phyloP scores from a whole-genome alignment of 2,888 invertebrate genomes.

The Pammene fasciana region DNA sequence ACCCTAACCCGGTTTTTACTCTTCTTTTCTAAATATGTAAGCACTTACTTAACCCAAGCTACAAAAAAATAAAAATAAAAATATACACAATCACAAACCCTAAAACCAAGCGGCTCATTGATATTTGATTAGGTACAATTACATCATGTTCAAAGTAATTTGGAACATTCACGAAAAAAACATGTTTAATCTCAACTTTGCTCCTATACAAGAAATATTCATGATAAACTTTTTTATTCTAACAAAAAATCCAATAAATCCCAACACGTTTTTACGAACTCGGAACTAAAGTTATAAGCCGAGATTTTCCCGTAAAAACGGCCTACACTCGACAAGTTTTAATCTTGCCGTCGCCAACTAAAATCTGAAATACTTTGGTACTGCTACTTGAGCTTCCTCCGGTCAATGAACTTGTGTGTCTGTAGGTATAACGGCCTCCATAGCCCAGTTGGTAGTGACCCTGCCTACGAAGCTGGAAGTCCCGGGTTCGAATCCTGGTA shows the following conservation, averaged over 20 bases:
- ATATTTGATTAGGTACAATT: too few species aligned
- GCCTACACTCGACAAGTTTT: conserved; percentile 20
- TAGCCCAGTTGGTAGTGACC: too few species aligned
- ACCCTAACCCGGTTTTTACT: too few species aligned
- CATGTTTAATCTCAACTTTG: not conserved
- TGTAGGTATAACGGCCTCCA: too few species aligned
- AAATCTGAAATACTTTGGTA: conserved; percentile 20
- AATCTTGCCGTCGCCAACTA: conserved; percentile 22
- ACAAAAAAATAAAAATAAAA: too few species aligned
- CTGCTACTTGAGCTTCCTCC: not conserved
- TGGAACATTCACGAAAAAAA: not conserved
- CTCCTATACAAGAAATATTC: not conserved
- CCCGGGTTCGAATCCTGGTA: too few species aligned
- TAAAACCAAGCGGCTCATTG: too few species aligned
- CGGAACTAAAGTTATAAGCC: conserved; percentile 24
- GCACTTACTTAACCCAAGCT: too few species aligned
- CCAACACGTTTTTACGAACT: conserved; percentile 22
- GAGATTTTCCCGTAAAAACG: conserved; percentile 13
- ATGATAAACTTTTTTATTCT: not conserved
- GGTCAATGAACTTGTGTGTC: conserved; percentile 1
- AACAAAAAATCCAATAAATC: conserved; percentile 8
- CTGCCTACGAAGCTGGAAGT: too few species aligned
- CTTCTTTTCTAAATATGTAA: too few species aligned
- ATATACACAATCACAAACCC: too few species aligned
- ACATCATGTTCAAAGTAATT: too few species aligned